Evolutionary conservation across 2,113 vertebrate species (phyloP).

Genomic region (Aptenodytes patagonicus): DNA sequence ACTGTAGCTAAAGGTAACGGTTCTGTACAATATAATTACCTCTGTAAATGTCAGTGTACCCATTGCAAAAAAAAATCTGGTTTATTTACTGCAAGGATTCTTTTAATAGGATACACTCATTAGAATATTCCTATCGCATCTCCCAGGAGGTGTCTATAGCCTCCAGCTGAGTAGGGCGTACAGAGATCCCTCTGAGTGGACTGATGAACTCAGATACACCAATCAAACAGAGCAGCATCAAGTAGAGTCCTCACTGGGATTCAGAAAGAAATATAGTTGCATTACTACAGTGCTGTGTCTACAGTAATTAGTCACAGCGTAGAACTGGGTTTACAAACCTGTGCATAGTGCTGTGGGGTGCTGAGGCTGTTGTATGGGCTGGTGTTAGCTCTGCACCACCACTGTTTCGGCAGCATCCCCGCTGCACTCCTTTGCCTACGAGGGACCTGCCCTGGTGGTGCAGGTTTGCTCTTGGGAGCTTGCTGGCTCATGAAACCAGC

Average conservation of each 20-base stretch:
- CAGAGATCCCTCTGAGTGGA: background rate
- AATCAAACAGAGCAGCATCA: background rate
- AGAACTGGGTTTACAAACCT: background rate
- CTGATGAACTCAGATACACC: background rate
- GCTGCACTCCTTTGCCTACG: fast-evolving
- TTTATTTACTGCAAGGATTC: background rate
- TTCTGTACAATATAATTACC: background rate
- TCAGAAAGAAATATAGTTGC: background rate
- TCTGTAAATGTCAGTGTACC: background rate
- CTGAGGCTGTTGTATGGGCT: fast-evolving
- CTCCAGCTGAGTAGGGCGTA: background rate
- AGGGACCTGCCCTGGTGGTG: background rate
- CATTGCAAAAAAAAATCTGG: background rate
- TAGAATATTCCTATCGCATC: background rate
- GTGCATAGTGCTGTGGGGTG: too few relatives aligned
- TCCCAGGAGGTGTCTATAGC: background rate
- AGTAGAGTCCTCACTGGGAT: background rate
- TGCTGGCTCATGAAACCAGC: background rate
- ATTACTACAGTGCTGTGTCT: background rate
- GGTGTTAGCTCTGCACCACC: background rate
- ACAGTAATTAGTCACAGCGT: background rate
- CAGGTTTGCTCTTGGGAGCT: background rate
- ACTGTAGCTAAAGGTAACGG: background rate
- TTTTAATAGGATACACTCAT: background rate
- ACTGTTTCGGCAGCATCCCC: background rate